A percentile compares a stretch with the other conserved stretches of the same genome.
Conservation (phyloP, 2,888 invertebrate species). For the Nomada hirtipes region DNA sequence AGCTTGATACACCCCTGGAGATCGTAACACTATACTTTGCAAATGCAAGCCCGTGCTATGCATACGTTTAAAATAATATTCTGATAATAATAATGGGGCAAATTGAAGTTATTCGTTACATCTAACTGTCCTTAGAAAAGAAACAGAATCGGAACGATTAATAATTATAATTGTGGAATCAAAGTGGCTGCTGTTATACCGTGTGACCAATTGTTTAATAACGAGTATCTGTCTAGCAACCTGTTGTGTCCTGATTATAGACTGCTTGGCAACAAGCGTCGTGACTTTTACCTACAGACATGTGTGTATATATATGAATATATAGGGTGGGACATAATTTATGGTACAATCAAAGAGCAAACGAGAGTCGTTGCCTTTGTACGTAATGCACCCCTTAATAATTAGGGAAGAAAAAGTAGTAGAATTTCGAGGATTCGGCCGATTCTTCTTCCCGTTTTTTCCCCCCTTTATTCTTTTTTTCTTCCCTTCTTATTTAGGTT, state of each 20-base stretch:
- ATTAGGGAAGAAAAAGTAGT: neutral
- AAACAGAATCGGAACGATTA: neutral
- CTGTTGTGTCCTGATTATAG: constrained; percentile 36
- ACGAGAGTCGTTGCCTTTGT: too few relatives aligned
- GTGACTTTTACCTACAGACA: neutral
- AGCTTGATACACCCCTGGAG: neutral
- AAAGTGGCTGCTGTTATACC: neutral
- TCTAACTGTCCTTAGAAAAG: neutral
- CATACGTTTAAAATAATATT: neutral
- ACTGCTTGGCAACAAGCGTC: constrained; percentile 30
- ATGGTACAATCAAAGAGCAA: neutral
- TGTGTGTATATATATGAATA: too few relatives aligned
- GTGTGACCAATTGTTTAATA: constrained; percentile 24
- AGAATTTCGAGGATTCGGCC: constrained; percentile 20
- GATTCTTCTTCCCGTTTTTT: constrained; percentile 30
- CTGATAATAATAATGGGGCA: too few relatives aligned
- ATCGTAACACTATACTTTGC: neutral
- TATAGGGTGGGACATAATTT: constrained; percentile 3
- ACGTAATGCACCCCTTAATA: too few relatives aligned
- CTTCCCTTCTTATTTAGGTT: constrained; percentile 60
- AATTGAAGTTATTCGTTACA: too few relatives aligned
- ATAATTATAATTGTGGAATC: constrained; percentile 2
- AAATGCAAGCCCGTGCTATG: neutral
- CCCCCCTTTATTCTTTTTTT: constrained; percentile 23
- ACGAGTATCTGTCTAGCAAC: constrained; percentile 18